Conservation (phyloP, 2,888 invertebrate species). For the Lycia hirtaria region DNA sequence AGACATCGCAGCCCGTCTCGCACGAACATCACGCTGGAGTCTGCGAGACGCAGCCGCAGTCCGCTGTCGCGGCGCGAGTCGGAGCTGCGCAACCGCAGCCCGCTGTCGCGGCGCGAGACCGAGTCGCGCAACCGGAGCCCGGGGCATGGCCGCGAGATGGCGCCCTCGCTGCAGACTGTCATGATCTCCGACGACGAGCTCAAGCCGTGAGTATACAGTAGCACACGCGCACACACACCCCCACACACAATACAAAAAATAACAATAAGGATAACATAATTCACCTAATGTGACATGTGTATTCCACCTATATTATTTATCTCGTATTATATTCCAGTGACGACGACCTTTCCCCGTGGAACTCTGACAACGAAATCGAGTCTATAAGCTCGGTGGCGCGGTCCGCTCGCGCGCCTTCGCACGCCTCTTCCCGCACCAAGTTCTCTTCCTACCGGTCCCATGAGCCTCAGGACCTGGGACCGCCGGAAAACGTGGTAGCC, state of each 20-base stretch:
- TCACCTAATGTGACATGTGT: no score
- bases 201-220: constrained; percentile 59
- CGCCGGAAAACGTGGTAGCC: constrained; percentile 86
- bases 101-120: constrained; percentile 46
- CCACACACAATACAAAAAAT: no score
- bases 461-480: constrained; percentile 59
- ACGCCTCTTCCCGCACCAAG: constrained; percentile 34
- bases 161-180: constrained; percentile 69
- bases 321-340: constrained; percentile 56
- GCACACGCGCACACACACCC: neutral
- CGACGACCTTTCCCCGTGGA: constrained; percentile 72
- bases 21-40: constrained; percentile 48
- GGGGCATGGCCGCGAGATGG: constrained; percentile 24
- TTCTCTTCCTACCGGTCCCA: constrained; percentile 14
- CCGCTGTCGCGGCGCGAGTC: constrained; percentile 67
- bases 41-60: constrained; percentile 60
- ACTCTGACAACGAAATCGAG: constrained; percentile 66
- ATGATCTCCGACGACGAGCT: constrained; percentile 78
- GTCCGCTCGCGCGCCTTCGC: constrained; percentile 44
- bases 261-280: no score
- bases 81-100: constrained; percentile 63
- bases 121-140: constrained; percentile 44
- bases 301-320: neutral
- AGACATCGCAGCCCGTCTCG: constrained; percentile 49
- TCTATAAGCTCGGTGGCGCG: constrained; percentile 61